Conservation (phyloP, 2,797 vertebrate species). For the Tympanoctomys barrerae region DNA sequence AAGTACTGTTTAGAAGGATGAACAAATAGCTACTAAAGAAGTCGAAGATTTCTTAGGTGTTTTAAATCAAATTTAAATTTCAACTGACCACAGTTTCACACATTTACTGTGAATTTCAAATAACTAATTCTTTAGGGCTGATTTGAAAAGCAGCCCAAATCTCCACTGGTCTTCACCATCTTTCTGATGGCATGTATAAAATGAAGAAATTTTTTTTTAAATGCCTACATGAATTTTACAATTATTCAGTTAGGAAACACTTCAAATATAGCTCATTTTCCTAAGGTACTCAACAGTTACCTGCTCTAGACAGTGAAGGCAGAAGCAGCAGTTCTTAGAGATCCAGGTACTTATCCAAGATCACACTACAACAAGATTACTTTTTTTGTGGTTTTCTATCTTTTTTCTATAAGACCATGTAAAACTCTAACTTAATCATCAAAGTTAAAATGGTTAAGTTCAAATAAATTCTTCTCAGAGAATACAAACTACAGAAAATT, state of each 20-base stretch:
- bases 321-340: slow-evolving; percentile 37
- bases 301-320: neutral
- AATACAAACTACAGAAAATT: neutral
- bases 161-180: slow-evolving; percentile 19
- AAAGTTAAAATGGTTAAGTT: slow-evolving; percentile 55
- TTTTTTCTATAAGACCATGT: neutral
- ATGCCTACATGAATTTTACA: slow-evolving; percentile 16
- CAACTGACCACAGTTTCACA: slow-evolving; percentile 49
- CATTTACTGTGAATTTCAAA: neutral
- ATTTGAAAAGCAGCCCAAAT: neutral
- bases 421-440: neutral
- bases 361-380: neutral
- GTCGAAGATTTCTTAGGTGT: neutral
- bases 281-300: slow-evolving; percentile 40
- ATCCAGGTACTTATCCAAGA: neutral
- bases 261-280: slow-evolving; percentile 3
- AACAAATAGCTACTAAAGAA: slow-evolving; percentile 8
- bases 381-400: slow-evolving; percentile 22
- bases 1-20: neutral
- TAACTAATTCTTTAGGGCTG: neutral
- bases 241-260: neutral
- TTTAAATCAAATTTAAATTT: slow-evolving; percentile 54
- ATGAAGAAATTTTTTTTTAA: neutral
- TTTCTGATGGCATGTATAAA: slow-evolving; percentile 6
- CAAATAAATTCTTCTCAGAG: slow-evolving; percentile 36